These are phyloP conservation scores for Hydrozoanthus tunicans DNA, from an alignment of 64 coral and sea anemone genomes.

Conservation along the genomic window DNA sequence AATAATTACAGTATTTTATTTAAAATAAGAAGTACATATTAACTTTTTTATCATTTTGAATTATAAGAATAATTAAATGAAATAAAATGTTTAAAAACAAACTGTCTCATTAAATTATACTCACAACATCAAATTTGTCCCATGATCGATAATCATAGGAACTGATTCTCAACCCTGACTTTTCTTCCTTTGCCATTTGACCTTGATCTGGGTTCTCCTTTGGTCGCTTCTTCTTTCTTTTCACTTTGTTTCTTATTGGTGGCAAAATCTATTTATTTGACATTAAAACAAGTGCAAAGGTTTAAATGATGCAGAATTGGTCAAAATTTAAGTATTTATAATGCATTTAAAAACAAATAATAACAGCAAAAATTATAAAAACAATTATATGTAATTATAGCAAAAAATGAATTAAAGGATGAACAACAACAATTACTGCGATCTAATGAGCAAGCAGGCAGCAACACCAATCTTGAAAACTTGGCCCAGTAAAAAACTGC, in stretches of 20 bases:
- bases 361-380: too few species aligned
- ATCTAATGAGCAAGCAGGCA: too few species aligned
- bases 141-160: conserved; percentile 91
- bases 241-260: conserved; percentile 80
- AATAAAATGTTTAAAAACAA: neutral
- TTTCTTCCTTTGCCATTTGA: neutral
- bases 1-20: too few species aligned
- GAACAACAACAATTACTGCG: too few species aligned
- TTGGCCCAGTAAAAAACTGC: too few species aligned
- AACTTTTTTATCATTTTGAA: neutral
- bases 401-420: too few species aligned
- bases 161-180: conserved; percentile 39
- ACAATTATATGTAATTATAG: too few species aligned
- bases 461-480: too few species aligned
- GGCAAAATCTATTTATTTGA: conserved; percentile 51
- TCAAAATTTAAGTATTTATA: too few species aligned
- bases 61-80: neutral
- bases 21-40: too few species aligned
- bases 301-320: too few species aligned
- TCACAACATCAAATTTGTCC: conserved; percentile 98
- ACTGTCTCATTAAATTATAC: neutral
- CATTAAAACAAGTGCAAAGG: neutral
- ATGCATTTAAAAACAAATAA: too few species aligned
- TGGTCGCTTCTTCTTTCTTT: conserved; percentile 63
- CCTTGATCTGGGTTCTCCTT: conserved; percentile 10